These are phyloP conservation scores for Lutraria rhynchaena DNA, from an alignment of 1,140 invertebrate genomes.

Conservation along the genomic window DNA sequence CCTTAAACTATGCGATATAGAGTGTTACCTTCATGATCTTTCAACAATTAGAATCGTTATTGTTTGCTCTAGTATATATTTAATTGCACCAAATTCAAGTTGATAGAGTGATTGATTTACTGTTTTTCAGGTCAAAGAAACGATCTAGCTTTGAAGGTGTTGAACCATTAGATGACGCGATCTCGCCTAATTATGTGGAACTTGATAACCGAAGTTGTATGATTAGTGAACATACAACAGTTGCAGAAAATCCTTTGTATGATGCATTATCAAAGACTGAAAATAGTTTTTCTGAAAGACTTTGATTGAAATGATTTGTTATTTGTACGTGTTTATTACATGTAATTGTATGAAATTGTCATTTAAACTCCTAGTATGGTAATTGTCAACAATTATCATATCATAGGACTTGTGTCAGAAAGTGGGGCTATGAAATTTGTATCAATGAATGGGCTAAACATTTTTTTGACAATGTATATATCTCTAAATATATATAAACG, in stretches of 20 bases:
- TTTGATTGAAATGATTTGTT: neutral
- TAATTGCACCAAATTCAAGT: no score
- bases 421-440: neutral
- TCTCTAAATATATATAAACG: no score
- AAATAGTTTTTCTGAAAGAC: neutral
- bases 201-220: neutral
- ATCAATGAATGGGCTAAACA: no score
- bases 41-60: no score
- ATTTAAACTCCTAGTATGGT: neutral
- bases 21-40: neutral
- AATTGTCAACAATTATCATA: neutral
- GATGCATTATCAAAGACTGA: neutral
- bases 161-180: constrained; percentile 1
- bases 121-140: neutral
- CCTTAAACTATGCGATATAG: neutral
- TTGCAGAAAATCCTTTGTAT: neutral
- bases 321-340: neutral
- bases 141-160: no score
- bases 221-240: neutral
- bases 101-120: no score
- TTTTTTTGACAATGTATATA: no score
- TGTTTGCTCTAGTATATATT: no score
- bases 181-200: neutral
- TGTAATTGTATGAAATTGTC: neutral
- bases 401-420: neutral